phyloP scores from a whole-genome alignment of 2,797 vertebrate genomes.

The Darevskia nairensis region DNA sequence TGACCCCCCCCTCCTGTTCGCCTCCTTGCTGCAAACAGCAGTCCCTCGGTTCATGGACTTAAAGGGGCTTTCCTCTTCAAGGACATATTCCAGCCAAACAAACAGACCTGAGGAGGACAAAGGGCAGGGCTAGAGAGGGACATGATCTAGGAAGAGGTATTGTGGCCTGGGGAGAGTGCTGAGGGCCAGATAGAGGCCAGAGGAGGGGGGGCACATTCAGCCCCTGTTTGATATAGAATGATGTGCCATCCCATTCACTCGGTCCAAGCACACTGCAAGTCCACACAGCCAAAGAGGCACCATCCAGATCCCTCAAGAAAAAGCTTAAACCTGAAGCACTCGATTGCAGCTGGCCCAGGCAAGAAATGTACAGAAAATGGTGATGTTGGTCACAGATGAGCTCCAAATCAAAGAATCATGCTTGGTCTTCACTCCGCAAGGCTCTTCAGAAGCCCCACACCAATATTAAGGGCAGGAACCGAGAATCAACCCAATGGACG shows the following conservation, averaged over 20 bases:
- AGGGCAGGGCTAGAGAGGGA: too few species aligned
- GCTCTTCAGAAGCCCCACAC: background rate
- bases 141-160: too few species aligned
- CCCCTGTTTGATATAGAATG: background rate
- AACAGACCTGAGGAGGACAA: too few species aligned
- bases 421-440: background rate
- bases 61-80: too few species aligned
- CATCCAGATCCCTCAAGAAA: background rate
- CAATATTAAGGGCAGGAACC: conserved; percentile 24
- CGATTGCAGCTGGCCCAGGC: background rate
- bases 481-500: background rate
- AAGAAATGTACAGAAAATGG: background rate
- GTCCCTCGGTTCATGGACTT: too few species aligned
- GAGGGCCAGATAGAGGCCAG: too few species aligned
- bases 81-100: too few species aligned
- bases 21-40: too few species aligned
- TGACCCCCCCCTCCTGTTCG: too few species aligned
- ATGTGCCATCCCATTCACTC: background rate
- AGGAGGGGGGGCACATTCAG: too few species aligned
- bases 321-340: background rate
- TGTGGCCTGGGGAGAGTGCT: too few species aligned
- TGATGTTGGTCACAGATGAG: background rate
- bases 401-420: background rate
- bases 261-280: background rate
- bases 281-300: background rate